Percentiles rank a stretch among this genome's conserved stretches.
Conservation (phyloP, 2,888 invertebrate species). For the Sphaerophoria taeniata region DNA sequence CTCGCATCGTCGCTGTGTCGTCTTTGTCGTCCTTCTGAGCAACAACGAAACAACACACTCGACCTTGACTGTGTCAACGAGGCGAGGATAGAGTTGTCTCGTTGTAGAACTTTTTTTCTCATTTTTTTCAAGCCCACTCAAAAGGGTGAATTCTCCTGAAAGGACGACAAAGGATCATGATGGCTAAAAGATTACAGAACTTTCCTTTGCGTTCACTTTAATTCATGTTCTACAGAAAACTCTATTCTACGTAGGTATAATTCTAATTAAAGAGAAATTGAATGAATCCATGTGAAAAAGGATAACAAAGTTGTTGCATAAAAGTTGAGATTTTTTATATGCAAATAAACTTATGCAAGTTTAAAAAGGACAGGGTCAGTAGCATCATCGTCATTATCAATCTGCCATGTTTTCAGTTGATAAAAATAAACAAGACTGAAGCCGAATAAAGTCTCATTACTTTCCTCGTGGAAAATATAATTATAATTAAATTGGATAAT, state of each 20-base stretch:
- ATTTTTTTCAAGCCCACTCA: slow-evolving; percentile 19
- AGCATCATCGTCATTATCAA: not conserved
- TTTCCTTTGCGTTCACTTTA: not conserved
- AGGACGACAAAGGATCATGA: slow-evolving; percentile 8
- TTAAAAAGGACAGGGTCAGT: slow-evolving; percentile 9
- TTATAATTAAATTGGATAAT: not conserved
- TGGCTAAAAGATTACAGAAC: slow-evolving; percentile 13
- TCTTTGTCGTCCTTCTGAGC: not conserved
- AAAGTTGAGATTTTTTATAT: slow-evolving; percentile 1
- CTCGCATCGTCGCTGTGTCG: not conserved
- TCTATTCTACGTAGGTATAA: not conserved
- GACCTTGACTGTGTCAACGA: slow-evolving; percentile 45
- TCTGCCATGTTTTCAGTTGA: not conserved
- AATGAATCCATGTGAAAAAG: not conserved
- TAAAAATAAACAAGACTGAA: not conserved
- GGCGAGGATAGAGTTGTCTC: slow-evolving; percentile 7
- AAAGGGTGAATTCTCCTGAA: slow-evolving; percentile 4
- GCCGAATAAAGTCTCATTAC: not conserved
- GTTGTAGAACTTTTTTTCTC: slow-evolving; percentile 4
- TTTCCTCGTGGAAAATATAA: slow-evolving; percentile 10
- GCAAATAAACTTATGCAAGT: not conserved
- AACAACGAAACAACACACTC: slow-evolving; percentile 41
- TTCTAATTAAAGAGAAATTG: slow-evolving; percentile 30
- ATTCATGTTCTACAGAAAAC: not conserved
- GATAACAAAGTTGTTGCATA: slow-evolving; percentile 1